Evolutionary conservation across 2,888 invertebrate genomes (phyloP), one percentile per base, ranked within the genome.

Genomic region (Hecatera dysodea): DNA sequence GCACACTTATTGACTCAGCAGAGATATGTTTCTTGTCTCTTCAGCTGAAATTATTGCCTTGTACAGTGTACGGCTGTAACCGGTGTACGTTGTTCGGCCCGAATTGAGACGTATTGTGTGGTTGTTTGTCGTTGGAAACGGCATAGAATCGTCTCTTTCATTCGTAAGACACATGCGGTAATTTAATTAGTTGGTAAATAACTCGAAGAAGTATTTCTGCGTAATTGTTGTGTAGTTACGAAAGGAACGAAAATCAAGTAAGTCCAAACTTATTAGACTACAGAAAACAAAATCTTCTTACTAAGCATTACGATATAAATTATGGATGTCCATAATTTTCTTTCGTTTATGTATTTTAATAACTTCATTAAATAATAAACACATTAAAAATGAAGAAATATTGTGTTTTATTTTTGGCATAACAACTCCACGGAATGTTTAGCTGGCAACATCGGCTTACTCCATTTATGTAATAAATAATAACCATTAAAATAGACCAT

Each of bases 11-110:
- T 80, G 83, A 80, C 66, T 82, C 60, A 62, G 68, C 24, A 36
- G 48, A 85, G 75, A 82, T 80, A 85, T 83, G 83, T 75, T 65
- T 64, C 70, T 77, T 84, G 80, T 85, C 64, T 82, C 72, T 82
- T 68, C 66, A 61, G 67, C 27, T 24, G 61, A 70, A 84, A 85
- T 82, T 80, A 85, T 84, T 78, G 75, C 73, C 44, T n/a, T 44
- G 55, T 55, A 36, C 33, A 2, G 5, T 48, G 55, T 55, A n/a
- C 29, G 11, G 2, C 57, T 57, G 64, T 80, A 52, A 69, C 62
- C 62, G 66, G 55, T 61, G 71, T 56, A 67, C 15, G 64, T 46
- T 61, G 71, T 61, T 73, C 11, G 55, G 24, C 11, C n/a, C 1
- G 36, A 29, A 61, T 36, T 46, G 29, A 71, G 22, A 60, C 62